Evolutionary conservation across 2,113 vertebrate species (phyloP).

Genomic region (Brienomyrus brachyistius): DNA sequence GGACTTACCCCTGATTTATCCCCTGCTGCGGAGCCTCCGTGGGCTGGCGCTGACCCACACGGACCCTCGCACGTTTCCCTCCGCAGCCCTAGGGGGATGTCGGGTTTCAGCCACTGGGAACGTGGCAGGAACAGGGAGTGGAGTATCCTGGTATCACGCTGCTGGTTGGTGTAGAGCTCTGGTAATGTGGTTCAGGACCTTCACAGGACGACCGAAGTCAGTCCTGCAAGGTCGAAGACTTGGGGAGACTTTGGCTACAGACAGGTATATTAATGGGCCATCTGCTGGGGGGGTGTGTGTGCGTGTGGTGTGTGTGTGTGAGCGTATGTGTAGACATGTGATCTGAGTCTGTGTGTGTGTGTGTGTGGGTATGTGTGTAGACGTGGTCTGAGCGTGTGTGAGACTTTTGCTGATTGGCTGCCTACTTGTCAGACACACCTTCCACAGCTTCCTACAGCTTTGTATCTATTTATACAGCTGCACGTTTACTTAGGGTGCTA

Average conservation of each 20-base stretch:
- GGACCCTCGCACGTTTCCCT: neutral
- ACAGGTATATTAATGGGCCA: neutral
- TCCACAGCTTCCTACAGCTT: neutral
- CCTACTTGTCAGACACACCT: neutral
- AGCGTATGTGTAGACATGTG: neutral
- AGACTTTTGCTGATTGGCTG: neutral
- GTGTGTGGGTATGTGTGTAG: neutral
- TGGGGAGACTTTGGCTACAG: neutral
- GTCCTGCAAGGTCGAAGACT: neutral
- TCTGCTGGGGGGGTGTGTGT: neutral
- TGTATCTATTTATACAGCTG: constrained; percentile 4
- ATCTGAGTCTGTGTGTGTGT: neutral
- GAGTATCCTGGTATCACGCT: constrained; percentile 40
- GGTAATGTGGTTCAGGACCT: constrained; percentile 4
- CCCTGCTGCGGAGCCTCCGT: neutral
- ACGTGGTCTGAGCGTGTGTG: neutral
- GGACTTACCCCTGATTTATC: constrained; percentile 30
- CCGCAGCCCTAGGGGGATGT: neutral
- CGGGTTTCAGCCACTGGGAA: constrained; percentile 10
- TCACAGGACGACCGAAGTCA: neutral
- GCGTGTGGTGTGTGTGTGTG: neutral
- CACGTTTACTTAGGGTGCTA: neutral
- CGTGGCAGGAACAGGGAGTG: constrained; percentile 36
- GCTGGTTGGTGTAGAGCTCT: constrained; percentile 28
- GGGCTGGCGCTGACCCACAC: neutral